A percentile compares a stretch with the other conserved stretches of the same genome.
Evolutionary conservation across 2,797 vertebrate species (phyloP).

Genomic region (Trichosurus vulpecula): DNA sequence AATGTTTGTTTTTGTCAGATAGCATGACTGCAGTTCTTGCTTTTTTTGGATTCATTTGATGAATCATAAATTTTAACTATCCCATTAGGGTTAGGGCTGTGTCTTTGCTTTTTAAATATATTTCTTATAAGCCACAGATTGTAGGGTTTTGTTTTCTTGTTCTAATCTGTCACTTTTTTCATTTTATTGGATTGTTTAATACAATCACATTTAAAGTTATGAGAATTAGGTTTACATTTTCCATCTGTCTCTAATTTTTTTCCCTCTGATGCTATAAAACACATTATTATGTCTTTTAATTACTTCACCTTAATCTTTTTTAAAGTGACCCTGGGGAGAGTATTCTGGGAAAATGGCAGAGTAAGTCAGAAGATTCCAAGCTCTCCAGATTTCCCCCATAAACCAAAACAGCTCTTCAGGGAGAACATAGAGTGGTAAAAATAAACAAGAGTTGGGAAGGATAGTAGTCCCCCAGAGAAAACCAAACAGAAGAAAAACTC

Average conservation of each 20-base stretch:
- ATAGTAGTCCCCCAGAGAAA: no score
- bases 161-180: no score
- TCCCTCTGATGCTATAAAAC: not conserved
- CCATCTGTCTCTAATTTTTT: not conserved
- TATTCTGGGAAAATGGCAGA: no score
- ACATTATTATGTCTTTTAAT: not conserved
- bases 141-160: not conserved
- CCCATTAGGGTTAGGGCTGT: no score
- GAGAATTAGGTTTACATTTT: not conserved
- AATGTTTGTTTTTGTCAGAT: not conserved
- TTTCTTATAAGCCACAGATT: not conserved
- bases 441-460: no score
- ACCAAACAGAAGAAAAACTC: no score
- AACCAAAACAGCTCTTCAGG: no score
- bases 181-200: no score
- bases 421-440: no score
- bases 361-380: no score
- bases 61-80: not conserved
- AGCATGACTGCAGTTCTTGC: not conserved
- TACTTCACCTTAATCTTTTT: not conserved
- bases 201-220: not conserved
- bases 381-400: no score
- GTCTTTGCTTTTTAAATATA: not conserved
- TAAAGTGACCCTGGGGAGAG: not conserved
- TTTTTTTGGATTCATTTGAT: not conserved